Evolutionary conservation across 2,797 vertebrate species (phyloP), one percentile per base, ranked within the genome.

Genomic region (Enteromius mattozi): DNA sequence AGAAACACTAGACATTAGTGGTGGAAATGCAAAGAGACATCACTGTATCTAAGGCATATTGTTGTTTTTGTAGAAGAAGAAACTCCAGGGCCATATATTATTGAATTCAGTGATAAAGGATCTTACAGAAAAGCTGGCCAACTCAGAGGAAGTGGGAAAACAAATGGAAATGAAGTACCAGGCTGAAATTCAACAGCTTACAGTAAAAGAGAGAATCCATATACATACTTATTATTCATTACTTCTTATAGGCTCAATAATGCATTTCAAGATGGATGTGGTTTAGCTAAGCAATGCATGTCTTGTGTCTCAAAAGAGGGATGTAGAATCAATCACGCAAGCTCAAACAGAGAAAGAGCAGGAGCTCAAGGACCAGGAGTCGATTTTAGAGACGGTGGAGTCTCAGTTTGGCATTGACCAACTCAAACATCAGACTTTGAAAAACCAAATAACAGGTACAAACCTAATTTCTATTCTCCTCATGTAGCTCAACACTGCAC

Each of bases 361-460:
- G 74, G 82, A 91, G 76, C 51, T 91, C 59, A 86, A 89, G 54
- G 89, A 88, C 63, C 78, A 87, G 21, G 88, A 92, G 83, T 77
- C 72, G 17, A 6, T 47, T 5, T 84, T 94, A 86, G 78, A 86
- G 45, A 85, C 91, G 76, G 82, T 82, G 54, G 91, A 93, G 71
- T 88, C 65, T 2, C 84, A 65, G 65, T 91, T 90, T 82, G 80
- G 56, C 0, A 40, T 87, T 21, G 90, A 89, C 69, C 37, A 76
- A 13, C 69, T 51, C 35, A 85, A 71, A 51, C 49, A 89, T 45
- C 74, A 87, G 66, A 74, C 40, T 2, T 78, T 93, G 35, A 66
- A 78, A 42, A 33, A 0, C 0, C 84, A 88, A 21, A 82, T 56
- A 12, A 30, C 40, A 0, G 87, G 89, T 88, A 83, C 14, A 65